These are phyloP conservation scores for Temnothorax longispinosus DNA, from an alignment of 1,140 invertebrate species.

Conservation along the genomic window DNA sequence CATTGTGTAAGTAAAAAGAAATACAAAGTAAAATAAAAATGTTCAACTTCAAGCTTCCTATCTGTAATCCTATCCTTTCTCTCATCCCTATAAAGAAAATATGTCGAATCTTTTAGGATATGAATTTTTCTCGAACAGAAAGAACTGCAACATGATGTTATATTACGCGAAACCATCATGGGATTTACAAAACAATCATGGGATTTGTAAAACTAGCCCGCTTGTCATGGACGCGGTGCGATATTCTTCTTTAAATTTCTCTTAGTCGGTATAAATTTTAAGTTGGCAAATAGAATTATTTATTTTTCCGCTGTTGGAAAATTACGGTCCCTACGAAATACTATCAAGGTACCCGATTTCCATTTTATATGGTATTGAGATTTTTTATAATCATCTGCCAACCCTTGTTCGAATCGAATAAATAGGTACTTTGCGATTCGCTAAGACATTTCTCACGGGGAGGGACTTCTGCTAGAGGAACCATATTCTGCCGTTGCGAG, in stretches of 20 bases:
- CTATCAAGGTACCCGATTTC: conserved; percentile 5
- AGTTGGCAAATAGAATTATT: not conserved
- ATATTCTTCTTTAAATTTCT: not conserved
- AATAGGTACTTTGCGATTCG: conserved; percentile 35
- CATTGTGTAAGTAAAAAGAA: not conserved
- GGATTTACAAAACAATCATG: conserved; percentile 1
- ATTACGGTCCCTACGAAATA: conserved; percentile 18
- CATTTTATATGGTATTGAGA: conserved; percentile 15
- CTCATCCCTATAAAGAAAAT: not conserved
- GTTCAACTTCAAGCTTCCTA: not conserved
- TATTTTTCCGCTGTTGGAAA: conserved; percentile 11
- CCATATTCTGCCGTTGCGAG: not conserved
- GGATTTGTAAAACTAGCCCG: conserved; percentile 10
- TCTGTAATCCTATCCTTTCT: not conserved
- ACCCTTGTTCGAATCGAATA: conserved; percentile 16
- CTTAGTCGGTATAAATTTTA: not conserved
- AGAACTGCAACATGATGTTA: not conserved
- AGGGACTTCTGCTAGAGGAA: not conserved
- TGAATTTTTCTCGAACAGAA: not conserved
- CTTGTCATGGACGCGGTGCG: not conserved
- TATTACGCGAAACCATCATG: conserved; percentile 32
- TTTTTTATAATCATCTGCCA: conserved; percentile 14
- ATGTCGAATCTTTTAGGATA: not conserved
- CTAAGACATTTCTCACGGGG: conserved; percentile 26
- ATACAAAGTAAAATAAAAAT: not conserved